Base-by-base conservation (phyloP, 2,888 invertebrate genomes). In the Herminia tarsipennalis region DNA sequence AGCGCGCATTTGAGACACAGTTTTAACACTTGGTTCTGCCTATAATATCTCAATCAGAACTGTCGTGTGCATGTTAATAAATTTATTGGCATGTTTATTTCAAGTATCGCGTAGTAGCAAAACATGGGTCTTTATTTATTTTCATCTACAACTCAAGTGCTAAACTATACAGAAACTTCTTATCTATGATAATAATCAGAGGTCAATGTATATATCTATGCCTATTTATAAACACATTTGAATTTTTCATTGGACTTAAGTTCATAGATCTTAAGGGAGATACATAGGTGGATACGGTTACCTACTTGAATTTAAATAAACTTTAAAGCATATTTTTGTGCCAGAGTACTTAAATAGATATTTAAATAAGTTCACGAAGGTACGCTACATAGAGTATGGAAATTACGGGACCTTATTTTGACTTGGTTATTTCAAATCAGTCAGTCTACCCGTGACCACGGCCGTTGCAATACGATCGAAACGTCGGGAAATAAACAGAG, bases 11-110 rank as follows among this genome's bases (percentile, higher is more conserved):
- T 17, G 36, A 18, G 18, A 27, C 18, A 13, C 43, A 27, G 34
- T 34, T 10, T 41, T 35, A 54, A 42, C 40, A 21, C 30, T 4
- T 12, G 3, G 38, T 35, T 37, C 21, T 48, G 13, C 17, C 28
- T 39, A 20, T 17, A 43, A 41, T 28, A 56, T 36, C 29, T 38
- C 29, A 39, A 44, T 39, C 33, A 41, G 34, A 62, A 50, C 20
- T 52, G 34, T 45, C 64, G 34, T 44, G 14, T 39, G 2, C 25
- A 45, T 56, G 52, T 41, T 64, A 64, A 64, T 46, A 12, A 55
- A 46, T 61, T 55, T 48, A 65, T 52, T 37, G 49, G 20, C 38
- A 14, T 52, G 52, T 61, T 55, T 35, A 18, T 32, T 36, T 42
- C 40, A 13, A 9, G 21, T 21, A 13, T 27, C 42, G 35, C 36